These are phyloP conservation scores for Spheniscus humboldti DNA, from an alignment of 2,797 vertebrate genomes.

Conservation along the genomic window DNA sequence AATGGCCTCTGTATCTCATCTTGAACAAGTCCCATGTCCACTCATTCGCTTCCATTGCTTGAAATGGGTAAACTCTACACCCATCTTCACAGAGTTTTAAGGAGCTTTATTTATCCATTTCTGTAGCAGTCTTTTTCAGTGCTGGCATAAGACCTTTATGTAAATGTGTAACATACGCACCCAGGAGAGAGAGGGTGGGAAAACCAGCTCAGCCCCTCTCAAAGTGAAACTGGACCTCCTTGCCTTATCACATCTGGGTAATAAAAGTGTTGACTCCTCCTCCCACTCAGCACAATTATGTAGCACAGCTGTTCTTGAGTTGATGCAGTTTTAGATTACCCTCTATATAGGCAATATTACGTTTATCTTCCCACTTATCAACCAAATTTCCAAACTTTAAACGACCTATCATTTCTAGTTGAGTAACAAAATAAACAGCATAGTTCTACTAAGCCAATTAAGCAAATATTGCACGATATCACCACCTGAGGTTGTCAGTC, in stretches of 20 bases:
- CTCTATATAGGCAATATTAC: neutral
- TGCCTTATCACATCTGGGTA: neutral
- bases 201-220: neutral
- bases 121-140: neutral
- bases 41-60: neutral
- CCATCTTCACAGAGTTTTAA: neutral
- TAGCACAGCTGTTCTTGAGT: neutral
- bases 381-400: conserved; percentile 21
- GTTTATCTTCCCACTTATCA: conserved; percentile 31
- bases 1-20: neutral
- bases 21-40: neutral
- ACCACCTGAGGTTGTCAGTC: neutral
- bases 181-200: neutral
- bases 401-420: neutral
- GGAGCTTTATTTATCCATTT: neutral
- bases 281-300: neutral
- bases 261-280: neutral
- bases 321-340: neutral
- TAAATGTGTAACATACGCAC: neutral
- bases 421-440: conserved; percentile 24
- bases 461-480: conserved; percentile 1
- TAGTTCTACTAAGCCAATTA: neutral
- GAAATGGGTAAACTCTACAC: neutral
- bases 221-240: neutral
- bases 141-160: neutral